Evolutionary conservation across 2,888 invertebrate species (phyloP).

Genomic region (Rhingia rostrata): DNA sequence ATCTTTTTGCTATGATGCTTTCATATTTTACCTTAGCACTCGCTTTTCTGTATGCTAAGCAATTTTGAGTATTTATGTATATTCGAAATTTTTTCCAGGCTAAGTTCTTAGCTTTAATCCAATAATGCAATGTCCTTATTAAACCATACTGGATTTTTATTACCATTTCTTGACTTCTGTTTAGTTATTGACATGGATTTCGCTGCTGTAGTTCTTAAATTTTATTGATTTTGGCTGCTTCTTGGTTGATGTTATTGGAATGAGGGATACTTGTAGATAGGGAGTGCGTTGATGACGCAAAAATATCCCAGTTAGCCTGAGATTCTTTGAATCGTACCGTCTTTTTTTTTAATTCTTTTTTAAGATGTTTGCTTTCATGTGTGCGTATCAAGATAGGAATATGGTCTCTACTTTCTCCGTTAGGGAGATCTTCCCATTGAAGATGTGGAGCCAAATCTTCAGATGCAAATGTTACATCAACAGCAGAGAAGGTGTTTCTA

Average conservation of each 20-base stretch:
- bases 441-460: constrained; percentile 16
- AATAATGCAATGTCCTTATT: constrained; percentile 3
- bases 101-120: constrained; percentile 13
- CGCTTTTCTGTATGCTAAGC: not conserved
- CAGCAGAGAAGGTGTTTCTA: constrained; percentile 11
- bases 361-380: not conserved
- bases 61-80: constrained; percentile 2
- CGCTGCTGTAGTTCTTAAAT: not conserved
- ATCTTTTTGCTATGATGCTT: too few species aligned
- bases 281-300: not conserved
- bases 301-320: not conserved
- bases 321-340: not conserved
- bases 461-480: constrained; percentile 4
- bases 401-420: constrained; percentile 16
- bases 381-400: constrained; percentile 11
- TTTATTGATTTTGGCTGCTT: constrained; percentile 18
- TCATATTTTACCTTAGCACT: too few species aligned
- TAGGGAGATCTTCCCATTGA: not conserved
- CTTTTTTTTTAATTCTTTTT: too few species aligned
- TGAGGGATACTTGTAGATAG: not conserved
- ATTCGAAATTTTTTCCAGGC: constrained; percentile 11
- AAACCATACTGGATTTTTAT: constrained; percentile 8
- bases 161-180: not conserved
- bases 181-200: constrained; percentile 26
- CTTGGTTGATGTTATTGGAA: constrained; percentile 8